Evolutionary conservation across 2,113 vertebrate genomes (phyloP).

Genomic region (Hippopotamus amphibius): DNA sequence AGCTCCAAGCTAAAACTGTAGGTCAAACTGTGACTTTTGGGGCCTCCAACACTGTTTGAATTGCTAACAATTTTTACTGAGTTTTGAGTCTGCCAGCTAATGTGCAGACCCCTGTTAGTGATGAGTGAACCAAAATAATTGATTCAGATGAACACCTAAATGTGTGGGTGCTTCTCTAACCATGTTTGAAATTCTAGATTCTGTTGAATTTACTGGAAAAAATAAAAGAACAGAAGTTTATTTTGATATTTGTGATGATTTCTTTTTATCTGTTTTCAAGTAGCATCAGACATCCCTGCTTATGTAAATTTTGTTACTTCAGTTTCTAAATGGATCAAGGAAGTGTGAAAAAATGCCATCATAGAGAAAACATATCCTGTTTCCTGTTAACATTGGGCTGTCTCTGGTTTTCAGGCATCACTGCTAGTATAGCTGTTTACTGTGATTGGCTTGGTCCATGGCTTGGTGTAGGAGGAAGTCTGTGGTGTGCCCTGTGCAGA

Average conservation of each 20-base stretch:
- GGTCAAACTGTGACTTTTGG: slow-evolving; percentile 70
- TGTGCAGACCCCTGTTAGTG: neutral
- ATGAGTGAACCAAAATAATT: slow-evolving; percentile 37
- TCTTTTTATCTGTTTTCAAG: slow-evolving; percentile 43
- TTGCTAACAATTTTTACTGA: slow-evolving; percentile 46
- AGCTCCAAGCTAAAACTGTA: slow-evolving; percentile 61
- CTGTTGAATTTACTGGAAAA: slow-evolving; percentile 52
- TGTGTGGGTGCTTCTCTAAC: slow-evolving; percentile 2
- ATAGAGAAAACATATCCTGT: neutral
- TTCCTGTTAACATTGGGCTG: neutral
- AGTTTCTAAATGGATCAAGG: slow-evolving; percentile 62
- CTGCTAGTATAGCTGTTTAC: neutral
- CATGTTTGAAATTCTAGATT: slow-evolving; percentile 49
- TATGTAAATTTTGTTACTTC: slow-evolving; percentile 53
- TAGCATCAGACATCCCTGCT: neutral
- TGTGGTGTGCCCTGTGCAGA: neutral
- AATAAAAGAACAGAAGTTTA: slow-evolving; percentile 18
- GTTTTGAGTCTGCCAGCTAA: neutral
- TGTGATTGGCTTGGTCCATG: neutral
- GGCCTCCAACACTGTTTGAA: slow-evolving; percentile 17
- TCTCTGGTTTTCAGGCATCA: neutral
- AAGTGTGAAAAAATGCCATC: slow-evolving; percentile 42
- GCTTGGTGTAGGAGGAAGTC: neutral
- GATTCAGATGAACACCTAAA: neutral
- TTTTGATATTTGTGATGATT: slow-evolving; percentile 62